Evolutionary conservation across 2,888 invertebrate species (phyloP).

Genomic region (Athrips mouffetella): DNA sequence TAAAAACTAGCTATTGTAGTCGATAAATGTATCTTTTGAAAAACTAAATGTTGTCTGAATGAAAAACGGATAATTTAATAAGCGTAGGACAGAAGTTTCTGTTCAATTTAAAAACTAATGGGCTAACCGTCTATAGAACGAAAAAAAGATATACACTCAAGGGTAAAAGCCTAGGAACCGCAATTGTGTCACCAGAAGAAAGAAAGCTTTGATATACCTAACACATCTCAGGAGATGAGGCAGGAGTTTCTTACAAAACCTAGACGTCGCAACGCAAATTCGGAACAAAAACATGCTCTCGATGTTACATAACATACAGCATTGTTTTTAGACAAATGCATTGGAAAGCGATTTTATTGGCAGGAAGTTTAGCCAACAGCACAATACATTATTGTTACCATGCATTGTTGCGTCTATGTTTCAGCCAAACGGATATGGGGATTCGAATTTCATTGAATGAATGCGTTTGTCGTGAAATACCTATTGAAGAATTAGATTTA

Average conservation of each 20-base stretch:
- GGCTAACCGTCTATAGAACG: too few relatives aligned
- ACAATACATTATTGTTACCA: slow-evolving; percentile 20
- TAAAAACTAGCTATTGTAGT: slow-evolving; percentile 68
- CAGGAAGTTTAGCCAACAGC: slow-evolving; percentile 38
- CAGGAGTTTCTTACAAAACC: slow-evolving; percentile 23
- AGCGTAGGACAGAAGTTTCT: too few relatives aligned
- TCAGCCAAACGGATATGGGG: slow-evolving; percentile 26
- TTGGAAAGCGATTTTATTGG: slow-evolving; percentile 27
- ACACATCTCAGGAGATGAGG: slow-evolving; percentile 41
- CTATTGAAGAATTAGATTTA: too few relatives aligned
- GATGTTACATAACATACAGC: background rate
- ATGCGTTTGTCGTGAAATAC: slow-evolving; percentile 5
- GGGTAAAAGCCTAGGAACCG: slow-evolving; percentile 58
- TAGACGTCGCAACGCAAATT: background rate
- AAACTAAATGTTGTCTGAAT: slow-evolving; percentile 6
- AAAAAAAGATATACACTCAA: too few relatives aligned
- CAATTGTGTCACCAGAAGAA: slow-evolving; percentile 56
- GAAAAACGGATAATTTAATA: background rate
- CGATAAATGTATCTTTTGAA: slow-evolving; percentile 19
- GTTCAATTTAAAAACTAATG: background rate
- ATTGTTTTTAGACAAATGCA: slow-evolving; percentile 14
- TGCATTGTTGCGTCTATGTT: slow-evolving; percentile 20
- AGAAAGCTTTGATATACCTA: slow-evolving; percentile 53
- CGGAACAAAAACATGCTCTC: slow-evolving; percentile 1
- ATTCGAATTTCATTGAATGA: slow-evolving; percentile 28